A percentile compares a stretch with the other conserved stretches of the same genome.
phyloP scores from a whole-genome alignment of 2,113 vertebrate species.

The Rutilus rutilus region DNA sequence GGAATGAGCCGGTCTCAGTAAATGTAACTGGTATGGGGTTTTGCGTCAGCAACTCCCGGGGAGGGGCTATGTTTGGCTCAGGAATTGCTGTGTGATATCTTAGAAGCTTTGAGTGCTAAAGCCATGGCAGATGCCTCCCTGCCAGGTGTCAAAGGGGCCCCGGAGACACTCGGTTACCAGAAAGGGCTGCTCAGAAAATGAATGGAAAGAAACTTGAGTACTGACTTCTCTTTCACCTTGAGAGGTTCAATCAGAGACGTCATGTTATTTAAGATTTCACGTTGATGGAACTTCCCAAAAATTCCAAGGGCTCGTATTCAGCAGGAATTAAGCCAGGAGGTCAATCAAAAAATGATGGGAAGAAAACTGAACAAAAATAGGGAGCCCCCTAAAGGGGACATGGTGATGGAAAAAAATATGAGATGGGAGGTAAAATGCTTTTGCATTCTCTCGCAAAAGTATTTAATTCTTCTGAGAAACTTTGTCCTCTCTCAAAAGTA shows the following conservation, averaged over 20 bases:
- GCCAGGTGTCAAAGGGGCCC: constrained; percentile 72
- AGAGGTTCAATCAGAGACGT: background rate
- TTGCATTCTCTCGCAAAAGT: background rate
- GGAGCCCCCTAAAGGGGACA: background rate
- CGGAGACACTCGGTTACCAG: constrained; percentile 30
- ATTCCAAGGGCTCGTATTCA: background rate
- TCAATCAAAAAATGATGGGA: background rate
- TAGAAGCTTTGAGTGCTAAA: constrained; percentile 78
- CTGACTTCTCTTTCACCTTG: constrained; percentile 32
- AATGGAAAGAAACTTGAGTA: constrained; percentile 45
- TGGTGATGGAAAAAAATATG: background rate
- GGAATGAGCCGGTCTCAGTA: constrained; percentile 71
- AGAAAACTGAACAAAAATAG: background rate
- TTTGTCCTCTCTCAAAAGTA: background rate
- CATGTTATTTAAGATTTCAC: constrained; percentile 1
- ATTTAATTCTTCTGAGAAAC: background rate
- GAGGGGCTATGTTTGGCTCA: constrained; percentile 64
- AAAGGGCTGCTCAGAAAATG: constrained; percentile 45
- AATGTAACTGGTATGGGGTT: constrained; percentile 67
- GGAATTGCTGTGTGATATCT: constrained; percentile 67
- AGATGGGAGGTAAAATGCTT: background rate
- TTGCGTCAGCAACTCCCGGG: constrained; percentile 73
- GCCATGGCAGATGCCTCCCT: constrained; percentile 63
- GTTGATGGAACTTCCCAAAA: background rate
- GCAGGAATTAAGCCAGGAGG: background rate